Percentiles rank a stretch among this genome's conserved stretches.
These are phyloP conservation scores for Protaetia brevitarsis DNA, from an alignment of 1,140 invertebrate genomes.

Conservation along the genomic window DNA sequence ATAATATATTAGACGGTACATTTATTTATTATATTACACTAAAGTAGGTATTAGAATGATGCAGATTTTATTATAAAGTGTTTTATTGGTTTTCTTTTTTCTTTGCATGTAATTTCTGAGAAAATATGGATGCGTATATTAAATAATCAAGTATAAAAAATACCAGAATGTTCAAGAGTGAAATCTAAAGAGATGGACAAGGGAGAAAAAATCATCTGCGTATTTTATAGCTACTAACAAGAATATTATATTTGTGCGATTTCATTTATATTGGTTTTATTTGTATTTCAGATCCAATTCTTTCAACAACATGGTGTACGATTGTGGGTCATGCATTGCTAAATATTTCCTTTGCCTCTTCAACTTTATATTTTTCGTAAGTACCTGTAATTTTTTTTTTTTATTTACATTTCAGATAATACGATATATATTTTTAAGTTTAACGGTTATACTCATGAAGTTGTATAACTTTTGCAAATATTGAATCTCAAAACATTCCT, in stretches of 20 bases:
- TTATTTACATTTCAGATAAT: slow-evolving; percentile 3
- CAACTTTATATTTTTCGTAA: slow-evolving; percentile 74
- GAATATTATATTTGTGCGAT: neutral
- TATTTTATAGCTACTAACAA: too few species aligned
- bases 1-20: too few species aligned
- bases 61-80: too few species aligned
- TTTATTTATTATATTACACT: too few species aligned
- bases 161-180: too few species aligned
- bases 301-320: slow-evolving; percentile 47
- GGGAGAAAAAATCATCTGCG: too few species aligned
- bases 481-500: neutral
- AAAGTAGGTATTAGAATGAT: too few species aligned
- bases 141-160: too few species aligned
- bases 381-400: slow-evolving; percentile 54
- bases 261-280: neutral
- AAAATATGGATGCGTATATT: too few species aligned
- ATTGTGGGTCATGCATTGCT: slow-evolving; percentile 61
- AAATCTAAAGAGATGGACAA: too few species aligned
- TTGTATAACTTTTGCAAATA: neutral
- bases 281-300: slow-evolving; percentile 9
- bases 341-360: slow-evolving; percentile 74
- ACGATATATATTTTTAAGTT: neutral
- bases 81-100: too few species aligned
- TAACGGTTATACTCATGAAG: neutral
- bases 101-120: too few species aligned